A percentile compares a stretch with the other conserved stretches of the same genome.
Conservation (phyloP, 2,113 vertebrate genomes). For the Colinus virginianus region DNA sequence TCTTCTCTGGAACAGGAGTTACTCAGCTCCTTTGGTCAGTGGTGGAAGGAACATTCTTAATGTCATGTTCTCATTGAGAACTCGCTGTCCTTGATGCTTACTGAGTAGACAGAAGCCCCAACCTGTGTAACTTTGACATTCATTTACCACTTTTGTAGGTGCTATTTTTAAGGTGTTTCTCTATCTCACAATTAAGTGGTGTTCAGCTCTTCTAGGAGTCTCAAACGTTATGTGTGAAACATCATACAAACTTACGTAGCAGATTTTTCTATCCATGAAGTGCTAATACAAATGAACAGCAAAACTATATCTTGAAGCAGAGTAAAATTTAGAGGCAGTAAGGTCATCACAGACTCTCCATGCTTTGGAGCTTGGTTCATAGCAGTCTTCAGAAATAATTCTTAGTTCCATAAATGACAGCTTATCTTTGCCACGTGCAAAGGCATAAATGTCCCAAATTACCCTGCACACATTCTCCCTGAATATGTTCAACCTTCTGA, state of each 20-base stretch:
- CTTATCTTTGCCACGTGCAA: background rate
- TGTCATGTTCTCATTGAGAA: background rate
- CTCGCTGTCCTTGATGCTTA: background rate
- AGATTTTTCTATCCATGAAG: background rate
- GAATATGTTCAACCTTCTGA: background rate
- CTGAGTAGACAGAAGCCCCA: background rate
- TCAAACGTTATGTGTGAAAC: background rate
- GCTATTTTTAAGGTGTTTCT: background rate
- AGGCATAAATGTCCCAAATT: background rate
- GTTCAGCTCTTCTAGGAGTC: background rate
- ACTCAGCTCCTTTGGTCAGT: background rate
- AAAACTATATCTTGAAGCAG: background rate
- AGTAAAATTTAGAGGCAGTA: background rate
- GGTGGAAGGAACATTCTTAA: background rate
- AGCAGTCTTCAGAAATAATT: background rate
- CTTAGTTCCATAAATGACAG: background rate
- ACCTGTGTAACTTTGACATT: background rate
- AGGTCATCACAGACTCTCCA: background rate
- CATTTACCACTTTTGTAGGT: background rate
- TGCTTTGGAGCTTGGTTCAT: background rate
- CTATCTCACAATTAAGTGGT: background rate
- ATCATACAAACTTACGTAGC: rapidly evolving
- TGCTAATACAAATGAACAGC: background rate
- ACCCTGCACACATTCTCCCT: background rate
- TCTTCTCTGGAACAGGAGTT: background rate